Percentiles rank a stretch among this genome's conserved stretches.
Conservation (phyloP, 2,797 vertebrate genomes). For the Malurus splendens region DNA sequence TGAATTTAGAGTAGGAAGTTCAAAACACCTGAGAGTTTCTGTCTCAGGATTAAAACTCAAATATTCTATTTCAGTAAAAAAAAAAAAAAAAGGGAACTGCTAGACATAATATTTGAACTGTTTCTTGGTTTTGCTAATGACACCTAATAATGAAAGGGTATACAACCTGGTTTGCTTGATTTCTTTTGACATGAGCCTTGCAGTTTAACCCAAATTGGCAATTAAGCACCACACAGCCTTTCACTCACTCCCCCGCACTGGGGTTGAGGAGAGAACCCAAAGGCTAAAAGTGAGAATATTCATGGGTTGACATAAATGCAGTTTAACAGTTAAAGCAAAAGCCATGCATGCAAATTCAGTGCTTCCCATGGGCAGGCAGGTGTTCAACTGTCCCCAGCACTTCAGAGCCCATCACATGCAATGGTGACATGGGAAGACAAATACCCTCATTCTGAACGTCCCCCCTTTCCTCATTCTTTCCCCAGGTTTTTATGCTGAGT, state of each 20-base stretch:
- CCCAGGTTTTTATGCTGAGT: not conserved
- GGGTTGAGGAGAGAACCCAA: not conserved
- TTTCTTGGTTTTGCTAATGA: not conserved
- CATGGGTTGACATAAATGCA: not conserved
- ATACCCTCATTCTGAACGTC: not conserved
- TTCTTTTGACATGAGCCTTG: not conserved
- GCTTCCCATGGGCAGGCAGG: not conserved
- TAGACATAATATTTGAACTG: not conserved
- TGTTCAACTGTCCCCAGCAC: no score
- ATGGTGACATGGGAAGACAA: not conserved
- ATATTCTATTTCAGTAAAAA: not conserved
- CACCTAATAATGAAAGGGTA: not conserved
- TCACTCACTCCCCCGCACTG: accelerated
- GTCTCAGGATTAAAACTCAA: not conserved
- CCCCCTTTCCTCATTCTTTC: not conserved
- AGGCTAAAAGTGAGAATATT: not conserved
- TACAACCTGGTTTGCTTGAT: not conserved
- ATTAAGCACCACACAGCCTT: not conserved
- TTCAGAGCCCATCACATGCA: not conserved
- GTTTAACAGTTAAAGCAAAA: not conserved
- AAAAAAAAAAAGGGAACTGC: not conserved
- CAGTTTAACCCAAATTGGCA: not conserved
- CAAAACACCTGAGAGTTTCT: not conserved
- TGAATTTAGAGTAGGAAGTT: not conserved
- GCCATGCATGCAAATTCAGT: not conserved